Base-by-base conservation (phyloP, 2,888 invertebrate genomes). In the Malacosoma neustria region DNA sequence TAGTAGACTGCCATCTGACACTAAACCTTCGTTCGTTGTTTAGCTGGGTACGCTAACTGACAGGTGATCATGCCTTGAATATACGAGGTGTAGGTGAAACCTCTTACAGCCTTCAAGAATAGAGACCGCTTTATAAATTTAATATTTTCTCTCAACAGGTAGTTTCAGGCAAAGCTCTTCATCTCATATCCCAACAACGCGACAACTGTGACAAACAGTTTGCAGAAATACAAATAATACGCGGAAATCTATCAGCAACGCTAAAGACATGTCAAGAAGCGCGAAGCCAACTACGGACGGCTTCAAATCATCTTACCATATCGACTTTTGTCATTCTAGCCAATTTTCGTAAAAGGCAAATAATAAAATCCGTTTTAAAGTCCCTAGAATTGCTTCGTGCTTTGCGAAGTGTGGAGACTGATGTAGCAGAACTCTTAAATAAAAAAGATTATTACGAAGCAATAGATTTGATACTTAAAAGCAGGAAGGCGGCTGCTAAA, bases 151-250 rank as follows among this genome's bases (percentile, higher is more conserved):
- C 29, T 36, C 35, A 33, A n/a, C 69, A 85, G 85, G 96, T 97
- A 9, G 95, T 97, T 3, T 97, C 98, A 0, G 97, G 96, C 53
- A 95, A 96, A 76, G 96, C 98, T 0, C 88, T 98, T 0, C 95
- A 96, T 53, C 87, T 98, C 29, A 98, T 99, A 55, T 87, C 97
- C 3, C 95, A 98, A 62, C 97, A 98, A 51, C 93, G 97, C 40
- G 92, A 92, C 48, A 90, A 92, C 0, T 98, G 97, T 67, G 93
- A 94, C 51, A 87, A 90, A 11, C 97, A 98, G 65, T 93, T 98
- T 56, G 88, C 91, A 39, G 90, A 91, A 44, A 92, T 96, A 15
- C 86, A 91, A 36, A 89, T 89, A 48, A 88, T 95, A 11, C 90
- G 93, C 46, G 88, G 90, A 40, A 88, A 92, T 49, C 77, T 96